A percentile compares a stretch with the other conserved stretches of the same genome.
These are phyloP conservation scores for Amia ocellicauda DNA, from an alignment of 2,113 vertebrate species.

Conservation along the genomic window DNA sequence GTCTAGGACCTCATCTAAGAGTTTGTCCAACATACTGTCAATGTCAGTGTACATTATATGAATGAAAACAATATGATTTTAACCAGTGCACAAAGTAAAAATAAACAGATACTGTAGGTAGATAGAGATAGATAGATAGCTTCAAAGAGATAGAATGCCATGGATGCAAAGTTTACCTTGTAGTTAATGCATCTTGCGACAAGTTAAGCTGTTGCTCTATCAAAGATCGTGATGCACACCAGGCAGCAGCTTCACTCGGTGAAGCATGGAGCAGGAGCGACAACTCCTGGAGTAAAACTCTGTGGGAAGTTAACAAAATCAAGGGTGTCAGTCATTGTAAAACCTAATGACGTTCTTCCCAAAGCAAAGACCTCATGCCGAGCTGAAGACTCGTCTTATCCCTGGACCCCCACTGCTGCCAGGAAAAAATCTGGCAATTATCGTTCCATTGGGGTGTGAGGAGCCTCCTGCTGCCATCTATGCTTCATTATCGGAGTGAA, in stretches of 20 bases:
- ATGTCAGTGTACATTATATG: no score
- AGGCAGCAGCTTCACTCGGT: background rate
- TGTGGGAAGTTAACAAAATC: constrained; percentile 10
- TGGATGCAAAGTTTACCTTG: no score
- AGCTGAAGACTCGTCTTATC: constrained; percentile 12
- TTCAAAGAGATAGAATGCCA: no score
- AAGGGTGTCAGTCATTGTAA: constrained; percentile 13
- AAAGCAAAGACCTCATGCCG: constrained; percentile 13
- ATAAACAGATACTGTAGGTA: no score
- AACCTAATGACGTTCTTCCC: constrained; percentile 13
- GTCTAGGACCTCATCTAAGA: no score
- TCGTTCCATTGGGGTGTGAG: background rate
- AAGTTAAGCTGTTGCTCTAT: no score
- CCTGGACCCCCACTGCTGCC: constrained; percentile 5
- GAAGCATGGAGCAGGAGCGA: background rate
- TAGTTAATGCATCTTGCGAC: no score
- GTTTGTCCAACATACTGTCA: no score
- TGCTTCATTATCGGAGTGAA: constrained; percentile 13
- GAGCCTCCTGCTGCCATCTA: background rate
- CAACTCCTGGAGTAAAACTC: constrained; percentile 8
- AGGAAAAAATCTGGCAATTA: background rate
- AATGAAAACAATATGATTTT: no score
- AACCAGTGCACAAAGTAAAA: no score
- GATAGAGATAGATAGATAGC: no score
- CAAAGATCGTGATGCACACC: background rate